These are phyloP conservation scores for Urocynchramus pylzowi DNA, from an alignment of 2,113 vertebrate species.

Conservation along the genomic window DNA sequence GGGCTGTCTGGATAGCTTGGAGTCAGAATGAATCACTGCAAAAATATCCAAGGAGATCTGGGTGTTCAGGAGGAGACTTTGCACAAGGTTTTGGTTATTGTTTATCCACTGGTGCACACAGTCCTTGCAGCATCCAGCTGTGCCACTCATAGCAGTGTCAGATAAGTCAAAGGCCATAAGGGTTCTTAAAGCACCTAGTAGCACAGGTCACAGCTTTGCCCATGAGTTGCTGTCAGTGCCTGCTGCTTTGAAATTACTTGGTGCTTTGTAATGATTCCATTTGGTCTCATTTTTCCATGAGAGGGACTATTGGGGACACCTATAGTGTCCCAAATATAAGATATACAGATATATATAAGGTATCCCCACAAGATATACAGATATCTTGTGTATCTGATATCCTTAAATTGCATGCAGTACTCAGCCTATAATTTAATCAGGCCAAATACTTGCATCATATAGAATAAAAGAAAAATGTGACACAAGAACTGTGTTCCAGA, in stretches of 20 bases:
- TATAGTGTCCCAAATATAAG: too few relatives aligned
- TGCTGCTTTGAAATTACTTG: neutral
- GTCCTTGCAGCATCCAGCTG: neutral
- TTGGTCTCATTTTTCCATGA: neutral
- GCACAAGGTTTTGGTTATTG: neutral
- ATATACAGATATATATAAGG: too few relatives aligned
- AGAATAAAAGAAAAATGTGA: neutral
- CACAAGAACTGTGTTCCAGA: neutral
- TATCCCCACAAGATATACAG: too few relatives aligned
- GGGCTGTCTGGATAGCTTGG: neutral
- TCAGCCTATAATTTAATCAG: neutral
- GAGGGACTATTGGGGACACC: neutral
- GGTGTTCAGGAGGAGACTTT: neutral
- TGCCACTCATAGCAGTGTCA: neutral
- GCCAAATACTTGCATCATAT: neutral
- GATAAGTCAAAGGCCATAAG: neutral
- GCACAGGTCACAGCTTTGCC: neutral
- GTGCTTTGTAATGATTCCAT: neutral
- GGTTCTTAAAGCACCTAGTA: neutral
- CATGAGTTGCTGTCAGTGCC: neutral
- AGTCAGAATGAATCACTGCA: neutral
- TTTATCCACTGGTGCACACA: neutral
- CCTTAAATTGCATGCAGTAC: neutral
- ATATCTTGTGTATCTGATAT: neutral
- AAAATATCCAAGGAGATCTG: neutral